phyloP scores from a whole-genome alignment of 2,888 invertebrate genomes.

The Kuschelorhynchus macadamiae region DNA sequence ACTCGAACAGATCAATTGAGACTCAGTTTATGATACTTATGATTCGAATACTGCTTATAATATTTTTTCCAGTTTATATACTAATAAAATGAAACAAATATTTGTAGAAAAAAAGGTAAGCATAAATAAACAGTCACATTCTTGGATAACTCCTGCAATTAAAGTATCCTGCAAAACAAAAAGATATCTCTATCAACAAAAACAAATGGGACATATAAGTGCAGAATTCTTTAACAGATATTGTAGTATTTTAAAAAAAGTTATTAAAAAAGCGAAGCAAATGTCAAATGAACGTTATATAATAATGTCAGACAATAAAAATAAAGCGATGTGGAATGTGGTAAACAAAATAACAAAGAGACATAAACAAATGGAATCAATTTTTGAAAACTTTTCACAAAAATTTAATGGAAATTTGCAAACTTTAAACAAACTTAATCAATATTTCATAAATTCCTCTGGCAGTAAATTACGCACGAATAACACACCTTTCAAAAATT shows the following conservation, averaged over 20 bases:
- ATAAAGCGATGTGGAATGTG: background rate
- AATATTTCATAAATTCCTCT: conserved; percentile 1
- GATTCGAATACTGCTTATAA: background rate
- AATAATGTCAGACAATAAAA: background rate
- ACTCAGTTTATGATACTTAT: background rate
- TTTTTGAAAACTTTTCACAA: background rate
- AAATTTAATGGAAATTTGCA: background rate
- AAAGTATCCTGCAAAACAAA: no score
- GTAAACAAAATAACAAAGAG: conserved; percentile 1
- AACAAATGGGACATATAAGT: background rate
- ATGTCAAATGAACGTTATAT: background rate
- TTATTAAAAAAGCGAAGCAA: background rate
- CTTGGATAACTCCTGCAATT: background rate
- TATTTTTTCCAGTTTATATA: background rate
- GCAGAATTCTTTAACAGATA: conserved; percentile 1
- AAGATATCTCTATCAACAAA: no score
- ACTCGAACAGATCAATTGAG: background rate
- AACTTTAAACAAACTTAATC: conserved; percentile 2
- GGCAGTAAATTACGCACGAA: background rate
- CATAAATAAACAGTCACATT: background rate
- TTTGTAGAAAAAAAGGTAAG: conserved; percentile 8
- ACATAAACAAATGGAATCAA: background rate
- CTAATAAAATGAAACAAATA: background rate
- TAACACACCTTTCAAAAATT: background rate
- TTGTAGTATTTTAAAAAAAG: background rate